Conservation (phyloP, 2,113 vertebrate species). For the Ammodytes marinus region DNA sequence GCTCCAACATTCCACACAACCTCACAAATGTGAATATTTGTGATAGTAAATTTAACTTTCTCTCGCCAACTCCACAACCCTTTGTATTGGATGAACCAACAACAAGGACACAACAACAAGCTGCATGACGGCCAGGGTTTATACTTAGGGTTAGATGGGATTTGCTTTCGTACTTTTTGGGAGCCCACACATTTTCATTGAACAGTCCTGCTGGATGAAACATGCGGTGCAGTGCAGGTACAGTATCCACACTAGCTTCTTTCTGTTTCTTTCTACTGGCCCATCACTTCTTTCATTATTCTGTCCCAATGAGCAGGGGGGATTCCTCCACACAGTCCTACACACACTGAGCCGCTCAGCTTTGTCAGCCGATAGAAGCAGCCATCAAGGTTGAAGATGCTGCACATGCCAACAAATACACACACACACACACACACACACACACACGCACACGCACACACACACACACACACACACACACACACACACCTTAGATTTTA, state of each 20-base stretch:
- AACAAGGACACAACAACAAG: background rate
- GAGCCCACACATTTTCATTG: background rate
- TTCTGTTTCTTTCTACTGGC: slow-evolving; percentile 4
- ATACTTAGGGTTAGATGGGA: background rate
- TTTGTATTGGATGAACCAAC: background rate
- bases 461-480: background rate
- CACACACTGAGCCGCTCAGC: slow-evolving; percentile 60
- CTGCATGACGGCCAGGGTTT: background rate
- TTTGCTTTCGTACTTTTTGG: background rate
- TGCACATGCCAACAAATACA: slow-evolving; percentile 22
- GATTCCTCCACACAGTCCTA: slow-evolving; percentile 64
- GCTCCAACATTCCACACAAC: background rate
- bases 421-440: slow-evolving; percentile 3
- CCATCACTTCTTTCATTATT: slow-evolving; percentile 29
- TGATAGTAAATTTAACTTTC: background rate
- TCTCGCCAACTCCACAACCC: background rate
- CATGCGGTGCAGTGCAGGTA: background rate
- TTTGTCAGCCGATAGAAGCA: slow-evolving; percentile 62
- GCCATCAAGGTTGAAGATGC: slow-evolving; percentile 47
- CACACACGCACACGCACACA: slow-evolving; percentile 3
- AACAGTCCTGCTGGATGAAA: background rate
- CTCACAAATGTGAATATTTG: background rate
- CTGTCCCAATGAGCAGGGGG: slow-evolving; percentile 41
- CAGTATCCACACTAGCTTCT: background rate
- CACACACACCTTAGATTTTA: background rate